phyloP scores from a whole-genome alignment of 2,888 invertebrate species.

The Synanthedon tipuliformis region DNA sequence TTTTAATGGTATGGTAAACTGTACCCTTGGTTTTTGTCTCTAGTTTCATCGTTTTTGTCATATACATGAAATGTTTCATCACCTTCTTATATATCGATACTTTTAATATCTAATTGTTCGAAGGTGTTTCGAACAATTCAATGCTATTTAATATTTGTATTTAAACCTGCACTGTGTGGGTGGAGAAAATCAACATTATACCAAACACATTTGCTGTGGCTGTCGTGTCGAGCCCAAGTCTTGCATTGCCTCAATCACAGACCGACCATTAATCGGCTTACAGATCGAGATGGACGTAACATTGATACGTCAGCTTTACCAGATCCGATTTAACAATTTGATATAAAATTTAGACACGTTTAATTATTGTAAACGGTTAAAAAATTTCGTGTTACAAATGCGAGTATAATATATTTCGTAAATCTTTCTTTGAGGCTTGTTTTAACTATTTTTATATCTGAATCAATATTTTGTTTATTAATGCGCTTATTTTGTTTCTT shows the following conservation, averaged over 20 bases:
- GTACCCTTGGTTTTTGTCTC: not conserved
- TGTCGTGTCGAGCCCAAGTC: conserved; percentile 5
- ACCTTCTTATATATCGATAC: too few species aligned
- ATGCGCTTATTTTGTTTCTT: too few species aligned
- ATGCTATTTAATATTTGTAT: too few species aligned
- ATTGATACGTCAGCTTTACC: conserved; percentile 31
- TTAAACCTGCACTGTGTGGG: not conserved
- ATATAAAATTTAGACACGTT: not conserved
- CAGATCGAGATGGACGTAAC: conserved; percentile 22
- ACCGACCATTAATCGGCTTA: conserved; percentile 40
- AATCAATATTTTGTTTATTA: too few species aligned
- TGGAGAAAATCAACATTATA: not conserved
- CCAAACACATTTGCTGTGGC: not conserved
- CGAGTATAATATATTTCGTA: too few species aligned
- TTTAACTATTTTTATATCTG: too few species aligned
- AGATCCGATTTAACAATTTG: not conserved
- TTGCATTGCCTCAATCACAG: conserved; percentile 14
- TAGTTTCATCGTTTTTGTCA: not conserved
- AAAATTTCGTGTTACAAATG: too few species aligned
- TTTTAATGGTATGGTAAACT: not conserved
- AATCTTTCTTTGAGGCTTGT: too few species aligned
- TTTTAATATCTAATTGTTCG: too few species aligned
- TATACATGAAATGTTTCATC: not conserved
- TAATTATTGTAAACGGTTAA: not conserved
- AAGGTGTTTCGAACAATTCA: too few species aligned